These are phyloP conservation scores for Pogonomyrmex barbatus DNA, from an alignment of 1,140 invertebrate species.

Conservation along the genomic window DNA sequence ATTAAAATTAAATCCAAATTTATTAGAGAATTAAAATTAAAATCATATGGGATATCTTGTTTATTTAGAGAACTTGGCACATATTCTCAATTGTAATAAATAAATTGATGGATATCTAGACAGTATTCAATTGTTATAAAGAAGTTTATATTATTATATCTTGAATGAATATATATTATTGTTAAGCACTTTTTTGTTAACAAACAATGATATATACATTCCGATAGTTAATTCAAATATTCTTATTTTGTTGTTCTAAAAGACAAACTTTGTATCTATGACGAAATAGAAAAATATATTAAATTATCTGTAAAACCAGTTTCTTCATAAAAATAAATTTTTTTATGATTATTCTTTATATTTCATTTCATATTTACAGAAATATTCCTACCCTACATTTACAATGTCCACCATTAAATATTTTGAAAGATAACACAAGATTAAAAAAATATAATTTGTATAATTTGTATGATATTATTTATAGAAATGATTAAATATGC, in stretches of 20 bases:
- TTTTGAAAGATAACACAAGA: background rate
- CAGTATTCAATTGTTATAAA: background rate
- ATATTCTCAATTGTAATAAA: constrained; percentile 17
- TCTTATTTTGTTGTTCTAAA: constrained; percentile 19
- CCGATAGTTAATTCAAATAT: constrained; percentile 26
- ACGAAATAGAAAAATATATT: constrained; percentile 23
- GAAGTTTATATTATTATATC: constrained; percentile 14
- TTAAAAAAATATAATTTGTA: background rate
- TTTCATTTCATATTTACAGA: constrained; percentile 9
- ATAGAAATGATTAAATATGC: background rate
- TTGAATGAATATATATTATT: constrained; percentile 36
- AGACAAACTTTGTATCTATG: constrained; percentile 32
- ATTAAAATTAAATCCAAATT: constrained; percentile 37
- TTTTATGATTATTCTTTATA: constrained; percentile 36
- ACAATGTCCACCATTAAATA: background rate
- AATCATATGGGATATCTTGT: background rate
- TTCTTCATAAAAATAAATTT: constrained; percentile 23
- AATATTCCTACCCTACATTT: background rate
- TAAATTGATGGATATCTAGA: constrained; percentile 29
- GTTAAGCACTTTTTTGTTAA: constrained; percentile 7
- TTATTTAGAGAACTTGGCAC: constrained; percentile 23
- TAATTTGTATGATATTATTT: constrained; percentile 16
- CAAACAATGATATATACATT: constrained; percentile 20
- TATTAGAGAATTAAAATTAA: constrained; percentile 28
- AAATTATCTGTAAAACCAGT: constrained; percentile 18